A percentile compares a stretch with the other conserved stretches of the same genome.
phyloP scores from a whole-genome alignment of 2,113 vertebrate genomes.

The Periophthalmodon schlosseri region DNA sequence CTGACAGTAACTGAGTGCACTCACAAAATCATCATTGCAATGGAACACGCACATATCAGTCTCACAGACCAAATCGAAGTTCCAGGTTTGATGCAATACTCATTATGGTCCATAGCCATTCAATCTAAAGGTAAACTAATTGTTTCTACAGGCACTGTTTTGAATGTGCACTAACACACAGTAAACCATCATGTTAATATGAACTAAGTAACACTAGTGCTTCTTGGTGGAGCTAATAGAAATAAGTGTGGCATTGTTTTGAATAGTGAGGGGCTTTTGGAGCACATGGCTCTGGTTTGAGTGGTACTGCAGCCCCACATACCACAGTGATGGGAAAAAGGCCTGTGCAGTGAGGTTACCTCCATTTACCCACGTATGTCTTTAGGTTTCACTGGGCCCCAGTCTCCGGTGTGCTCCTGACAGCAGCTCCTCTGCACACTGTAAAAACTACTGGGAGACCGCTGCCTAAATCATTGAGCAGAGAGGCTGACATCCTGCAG shows the following conservation, averaged over 20 bases:
- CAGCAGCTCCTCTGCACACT: conserved; percentile 36
- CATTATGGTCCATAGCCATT: background rate
- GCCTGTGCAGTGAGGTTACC: conserved; percentile 16
- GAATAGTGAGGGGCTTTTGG: background rate
- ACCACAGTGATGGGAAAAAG: conserved; percentile 32
- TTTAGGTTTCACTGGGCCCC: conserved; percentile 36
- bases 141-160: background rate
- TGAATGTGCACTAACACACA: background rate
- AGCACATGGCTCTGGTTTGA: conserved; percentile 4
- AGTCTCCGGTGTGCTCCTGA: conserved; percentile 20
- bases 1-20: background rate
- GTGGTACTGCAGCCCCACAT: conserved; percentile 12
- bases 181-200: background rate
- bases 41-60: background rate
- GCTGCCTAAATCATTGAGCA: conserved; percentile 50
- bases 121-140: background rate
- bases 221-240: background rate
- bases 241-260: background rate
- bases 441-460: conserved; percentile 37
- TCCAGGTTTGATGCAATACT: background rate
- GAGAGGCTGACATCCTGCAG: conserved; percentile 25
- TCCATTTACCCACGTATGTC: conserved; percentile 21
- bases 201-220: background rate
- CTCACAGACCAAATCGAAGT: background rate
- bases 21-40: background rate